Percentiles rank a stretch among this genome's conserved stretches.
These are phyloP conservation scores for Chrysolina haemoptera DNA, from an alignment of 2,888 invertebrate species.

Conservation along the genomic window DNA sequence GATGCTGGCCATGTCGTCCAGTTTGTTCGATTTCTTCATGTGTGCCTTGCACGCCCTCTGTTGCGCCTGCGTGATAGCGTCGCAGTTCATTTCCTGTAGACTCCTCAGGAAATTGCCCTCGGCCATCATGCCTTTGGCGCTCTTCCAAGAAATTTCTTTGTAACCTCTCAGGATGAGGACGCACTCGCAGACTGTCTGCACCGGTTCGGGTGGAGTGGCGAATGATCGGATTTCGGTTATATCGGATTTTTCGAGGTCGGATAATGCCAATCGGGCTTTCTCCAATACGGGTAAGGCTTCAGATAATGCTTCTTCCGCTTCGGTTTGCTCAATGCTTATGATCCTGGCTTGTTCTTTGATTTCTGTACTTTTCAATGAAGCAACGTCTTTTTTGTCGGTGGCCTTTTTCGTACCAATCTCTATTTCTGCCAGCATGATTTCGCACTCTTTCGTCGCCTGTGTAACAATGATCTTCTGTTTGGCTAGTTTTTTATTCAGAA, in stretches of 20 bases:
- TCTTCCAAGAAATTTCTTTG: conserved; percentile 92
- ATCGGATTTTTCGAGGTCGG: conserved; percentile 89
- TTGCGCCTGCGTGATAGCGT: conserved; percentile 81
- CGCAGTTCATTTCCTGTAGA: conserved; percentile 90
- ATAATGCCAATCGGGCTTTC: conserved; percentile 83
- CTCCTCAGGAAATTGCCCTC: conserved; percentile 87
- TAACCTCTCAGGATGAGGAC: conserved; percentile 87
- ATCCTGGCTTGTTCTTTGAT: conserved; percentile 87
- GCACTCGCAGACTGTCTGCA: conserved; percentile 92
- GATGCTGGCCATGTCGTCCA: conserved; percentile 88
- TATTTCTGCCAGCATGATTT: conserved; percentile 83
- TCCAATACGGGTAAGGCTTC: conserved; percentile 90
- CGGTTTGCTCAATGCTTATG: conserved; percentile 86
- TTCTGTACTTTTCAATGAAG: conserved; percentile 84
- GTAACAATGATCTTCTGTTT: conserved; percentile 88
- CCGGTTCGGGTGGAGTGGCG: conserved; percentile 91
- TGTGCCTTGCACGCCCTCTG: conserved; percentile 81
- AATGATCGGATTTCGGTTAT: conserved; percentile 95
- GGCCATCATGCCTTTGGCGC: conserved; percentile 93
- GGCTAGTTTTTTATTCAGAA: conserved; percentile 85
- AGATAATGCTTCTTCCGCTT: conserved; percentile 85
- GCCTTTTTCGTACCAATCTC: conserved; percentile 80
- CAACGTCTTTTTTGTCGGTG: conserved; percentile 84
- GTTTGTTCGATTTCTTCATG: conserved; percentile 79
- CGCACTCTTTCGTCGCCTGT: conserved; percentile 87